Conservation (phyloP, 2,888 invertebrate species). For the Ceraclea dissimilis region DNA sequence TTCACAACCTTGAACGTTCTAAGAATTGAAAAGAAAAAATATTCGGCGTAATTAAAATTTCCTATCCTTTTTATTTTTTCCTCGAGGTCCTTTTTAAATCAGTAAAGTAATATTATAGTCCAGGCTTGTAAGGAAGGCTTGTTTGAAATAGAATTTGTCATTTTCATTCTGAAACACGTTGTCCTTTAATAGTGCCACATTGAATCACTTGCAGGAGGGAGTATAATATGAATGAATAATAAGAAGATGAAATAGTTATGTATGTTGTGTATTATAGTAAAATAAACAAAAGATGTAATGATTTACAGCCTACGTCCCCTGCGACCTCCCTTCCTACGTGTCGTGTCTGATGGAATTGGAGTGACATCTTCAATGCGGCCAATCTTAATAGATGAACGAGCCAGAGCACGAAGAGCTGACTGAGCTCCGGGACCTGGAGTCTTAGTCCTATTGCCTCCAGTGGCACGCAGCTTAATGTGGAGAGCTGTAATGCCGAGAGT, state of each 20-base stretch:
- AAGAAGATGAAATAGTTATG: slow-evolving; percentile 4
- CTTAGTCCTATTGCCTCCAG: slow-evolving; percentile 97
- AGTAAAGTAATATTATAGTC: too few relatives aligned
- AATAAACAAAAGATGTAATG: slow-evolving; percentile 16
- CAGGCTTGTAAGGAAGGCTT: too few relatives aligned
- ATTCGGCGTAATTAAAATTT: too few relatives aligned
- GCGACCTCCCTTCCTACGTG: slow-evolving; percentile 99
- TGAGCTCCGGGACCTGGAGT: slow-evolving; percentile 98
- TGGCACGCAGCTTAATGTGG: slow-evolving; percentile 96
- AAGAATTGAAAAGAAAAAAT: too few relatives aligned
- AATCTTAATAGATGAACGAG: slow-evolving; percentile 98
- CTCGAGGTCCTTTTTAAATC: too few relatives aligned
- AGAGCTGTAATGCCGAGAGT: slow-evolving; percentile 93
- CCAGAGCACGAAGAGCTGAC: slow-evolving; percentile 95
- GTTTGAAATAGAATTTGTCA: too few relatives aligned
- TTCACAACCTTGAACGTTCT: too few relatives aligned
- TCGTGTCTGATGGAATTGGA: slow-evolving; percentile 98
- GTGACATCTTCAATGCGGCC: slow-evolving; percentile 99
- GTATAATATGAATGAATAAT: neutral
- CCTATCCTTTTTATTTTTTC: too few relatives aligned
- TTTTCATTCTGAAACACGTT: too few relatives aligned
- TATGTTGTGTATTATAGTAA: slow-evolving; percentile 19
- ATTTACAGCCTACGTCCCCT: slow-evolving; percentile 97
- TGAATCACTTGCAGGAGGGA: neutral
- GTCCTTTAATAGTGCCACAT: too few relatives aligned